Evolutionary conservation across 2,888 invertebrate genomes (phyloP), one percentile per base, ranked within the genome.

Genomic region (Ptilodon capucinus): DNA sequence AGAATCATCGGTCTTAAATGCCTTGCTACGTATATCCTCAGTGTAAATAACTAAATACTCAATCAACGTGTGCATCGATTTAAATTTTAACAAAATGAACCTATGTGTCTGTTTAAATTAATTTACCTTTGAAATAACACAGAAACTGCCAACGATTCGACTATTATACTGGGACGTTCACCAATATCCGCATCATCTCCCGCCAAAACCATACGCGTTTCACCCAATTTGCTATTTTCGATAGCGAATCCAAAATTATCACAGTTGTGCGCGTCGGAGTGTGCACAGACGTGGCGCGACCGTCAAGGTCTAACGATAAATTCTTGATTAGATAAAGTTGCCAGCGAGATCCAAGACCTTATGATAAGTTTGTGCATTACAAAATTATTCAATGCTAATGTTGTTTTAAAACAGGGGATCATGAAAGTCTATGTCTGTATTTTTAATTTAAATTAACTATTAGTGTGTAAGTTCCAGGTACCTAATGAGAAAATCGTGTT

Each of bases 301-400:
- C 63, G 56, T 68, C 72, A 69, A 74, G 69, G 73, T 47, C 64
- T 50, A 42, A 38, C 52, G 72, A 71, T 73, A 72, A 71, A 49
- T 51, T 59, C 44, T 28, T 56, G 74, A 75, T 75, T 62, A 75
- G 75, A 75, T 75, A 74, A 74, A 65, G 54, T 36, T 53, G 55
- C 44, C 42, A 51, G 40, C 46, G 48, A 67, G 61, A 71, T 61
- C 54, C 40, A 48, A 60, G 54, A 62, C 60, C 48, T 17, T 35
- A 46, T 64, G 62, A 68, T 69, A 66, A 63, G 48, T 52, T 43
- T 39, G n/a, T 57, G 55, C 49, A 46, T 18, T 18, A 36, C 14
- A 14, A 14, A n/a, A 34, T 34, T 34, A 16, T 34, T 34, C 7
- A 34, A 16, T 17, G 17, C 4, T 6, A 16, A 11, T 34, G 7